Percentiles rank a stretch among this genome's conserved stretches.
Conservation (phyloP, 2,888 invertebrate genomes). For the Agrochola lota region DNA sequence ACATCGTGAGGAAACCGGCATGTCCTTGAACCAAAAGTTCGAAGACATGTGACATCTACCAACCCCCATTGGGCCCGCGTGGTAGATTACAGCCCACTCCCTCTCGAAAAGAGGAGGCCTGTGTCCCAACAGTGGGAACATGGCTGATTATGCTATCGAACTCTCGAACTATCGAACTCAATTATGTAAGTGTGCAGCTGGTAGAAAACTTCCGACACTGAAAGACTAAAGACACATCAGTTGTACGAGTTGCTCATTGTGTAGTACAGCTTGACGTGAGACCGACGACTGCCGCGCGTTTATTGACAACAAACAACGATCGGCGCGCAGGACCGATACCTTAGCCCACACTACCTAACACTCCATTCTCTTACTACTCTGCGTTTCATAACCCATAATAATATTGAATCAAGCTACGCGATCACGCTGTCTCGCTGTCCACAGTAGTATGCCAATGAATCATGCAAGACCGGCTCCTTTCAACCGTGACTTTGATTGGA, state of each 20-base stretch:
- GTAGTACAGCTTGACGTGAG: not conserved
- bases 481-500: conserved; percentile 40
- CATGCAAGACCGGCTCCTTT: conserved; percentile 30
- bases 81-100: too few relatives aligned
- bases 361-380: conserved; percentile 19
- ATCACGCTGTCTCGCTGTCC: conserved; percentile 24
- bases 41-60: too few relatives aligned
- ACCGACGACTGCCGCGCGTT: not conserved
- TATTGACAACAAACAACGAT: not conserved
- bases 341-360: not conserved
- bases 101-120: too few relatives aligned
- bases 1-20: too few relatives aligned
- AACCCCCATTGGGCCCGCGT: too few relatives aligned
- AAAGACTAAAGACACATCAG: not conserved
- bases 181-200: too few relatives aligned
- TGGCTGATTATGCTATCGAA: too few relatives aligned
- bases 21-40: too few relatives aligned
- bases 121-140: too few relatives aligned
- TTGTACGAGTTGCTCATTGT: not conserved
- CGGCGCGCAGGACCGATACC: not conserved
- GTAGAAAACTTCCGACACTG: not conserved
- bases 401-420: conserved; percentile 9
- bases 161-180: too few relatives aligned
- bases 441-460: conserved; percentile 41
- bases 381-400: not conserved